Evolutionary conservation across 2,113 vertebrate genomes (phyloP), one percentile per base, ranked within the genome.

Genomic region (Peromyscus maniculatus): DNA sequence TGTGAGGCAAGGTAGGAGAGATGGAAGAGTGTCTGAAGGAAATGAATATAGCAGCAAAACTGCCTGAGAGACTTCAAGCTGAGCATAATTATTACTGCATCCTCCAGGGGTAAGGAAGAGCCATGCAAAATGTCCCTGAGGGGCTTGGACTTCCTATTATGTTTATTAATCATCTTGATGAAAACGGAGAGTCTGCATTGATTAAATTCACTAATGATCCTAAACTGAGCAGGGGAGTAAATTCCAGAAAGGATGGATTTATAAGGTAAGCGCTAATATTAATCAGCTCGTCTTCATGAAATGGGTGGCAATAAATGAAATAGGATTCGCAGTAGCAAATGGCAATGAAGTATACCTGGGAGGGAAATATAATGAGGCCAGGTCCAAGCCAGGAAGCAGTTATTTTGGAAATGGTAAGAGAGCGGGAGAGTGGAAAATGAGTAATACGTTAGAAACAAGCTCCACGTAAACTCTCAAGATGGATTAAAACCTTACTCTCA

Each of bases 121-220:
- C 86, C 71, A 3, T 10, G 33, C 57, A n/a, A 28, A 71, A 31
- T 15, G 59, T 87, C 83, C 92, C 92, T 55, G 31, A 89, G 96
- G 84, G 84, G 39, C 82, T 67, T 24, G 43, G 87, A 43, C 83
- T 95, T 90, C 90, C 93, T 75, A 11, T 49, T n/a, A 79, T 71
- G 95, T 93, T 93, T 93, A 90, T 94, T 93, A 83, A 92, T 95
- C 97, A 88, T 84, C 93, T 89, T 89, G 96, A 96, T 95, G 89
- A 91, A 93, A 90, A 96, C 31, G 49, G 75, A 86, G 72, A 84
- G 71, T 84, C 96, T 91, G 93, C 91, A 78, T n/a, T 96, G 96
- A 97, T 97, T 94, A 95, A 95, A 93, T 90, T 97, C 97, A 92
- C 95, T 80, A 92, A 97, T 80, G 95, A 96, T 71, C 87, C 96